Conservation (phyloP, 1,140 invertebrate genomes). For the Temnothorax curvispinosus region DNA sequence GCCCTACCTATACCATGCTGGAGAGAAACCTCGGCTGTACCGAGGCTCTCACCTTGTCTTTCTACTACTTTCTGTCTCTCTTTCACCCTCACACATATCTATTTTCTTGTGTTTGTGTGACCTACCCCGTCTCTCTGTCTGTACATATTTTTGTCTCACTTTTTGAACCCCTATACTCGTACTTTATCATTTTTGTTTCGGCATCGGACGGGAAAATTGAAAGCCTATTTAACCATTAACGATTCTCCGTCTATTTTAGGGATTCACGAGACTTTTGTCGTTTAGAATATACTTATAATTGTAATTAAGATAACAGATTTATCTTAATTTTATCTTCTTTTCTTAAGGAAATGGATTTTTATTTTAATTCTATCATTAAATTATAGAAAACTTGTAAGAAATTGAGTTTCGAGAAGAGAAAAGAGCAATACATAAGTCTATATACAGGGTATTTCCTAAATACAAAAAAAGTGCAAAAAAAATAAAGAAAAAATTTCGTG, state of each 20-base stretch:
- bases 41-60: conserved; percentile 48
- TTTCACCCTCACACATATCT: conserved; percentile 13
- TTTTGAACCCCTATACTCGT: conserved; percentile 32
- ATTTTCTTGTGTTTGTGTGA: conserved; percentile 11
- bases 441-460: background rate
- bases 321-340: background rate
- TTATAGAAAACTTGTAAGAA: background rate
- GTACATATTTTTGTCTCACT: conserved; percentile 44
- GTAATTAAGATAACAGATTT: background rate
- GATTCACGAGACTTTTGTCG: background rate
- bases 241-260: background rate
- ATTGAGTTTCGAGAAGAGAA: background rate
- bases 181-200: conserved; percentile 32
- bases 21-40: conserved; percentile 51
- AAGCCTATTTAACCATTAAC: background rate
- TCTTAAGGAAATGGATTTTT: background rate
- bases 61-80: conserved; percentile 2
- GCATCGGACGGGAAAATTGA: conserved; percentile 1
- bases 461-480: too few species aligned
- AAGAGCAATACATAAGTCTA: background rate
- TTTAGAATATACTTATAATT: background rate
- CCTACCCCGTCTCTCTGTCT: conserved; percentile 9
- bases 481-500: too few species aligned
- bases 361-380: background rate
- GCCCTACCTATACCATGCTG: conserved; percentile 52